Evolutionary conservation across 2,113 vertebrate species (phyloP), one percentile per base, ranked within the genome.

Genomic region (Phalacrocorax aristotelis): DNA sequence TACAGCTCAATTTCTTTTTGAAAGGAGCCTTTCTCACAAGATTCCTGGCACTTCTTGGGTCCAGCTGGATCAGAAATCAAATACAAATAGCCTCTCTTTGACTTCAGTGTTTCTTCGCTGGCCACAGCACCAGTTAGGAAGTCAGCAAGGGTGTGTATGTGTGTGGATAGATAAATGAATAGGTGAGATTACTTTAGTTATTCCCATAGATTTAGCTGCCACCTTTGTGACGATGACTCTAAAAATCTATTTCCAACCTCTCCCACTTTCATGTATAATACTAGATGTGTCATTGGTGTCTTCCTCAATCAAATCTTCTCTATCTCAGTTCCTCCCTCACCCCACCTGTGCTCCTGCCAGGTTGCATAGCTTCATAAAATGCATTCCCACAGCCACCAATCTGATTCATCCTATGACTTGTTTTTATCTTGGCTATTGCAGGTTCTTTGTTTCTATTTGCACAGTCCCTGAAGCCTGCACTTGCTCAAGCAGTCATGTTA

Each of bases 1-100:
- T 74, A 61, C 51, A 96, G 84, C 58, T 94, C 55, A 83, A 77
- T 94, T 88, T 75, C 49, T 78, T 62, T 76, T 65, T 95, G 58
- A 95, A 96, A 90, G 70, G 46, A 96, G 66, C n/a, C 78, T 89
- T 96, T 96, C 84, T 95, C 21, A 77, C 32, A 77, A 64, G 89
- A 95, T 93, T 97, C 62, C 82, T 97, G 95, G 91, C 96, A 94
- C 78, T 25, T 77, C 64, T 94, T 96, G 70, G 66, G 32, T 91
- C 95, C 94, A 95, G 87, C 91, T 95, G 94, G 74, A 85, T 88
- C 48, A 93, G 79, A 95, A 96, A 77, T 74, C 86, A 91, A 79
- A 80, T 49, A 89, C 89, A 94, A 93, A 94, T 74, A 94, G 42
- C 54, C 32, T 93, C 55, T 97, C 57, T 95, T 82, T 96, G 42